These are phyloP conservation scores for Drosophila monieri DNA, from an alignment of 2,888 invertebrate genomes.

Conservation along the genomic window DNA sequence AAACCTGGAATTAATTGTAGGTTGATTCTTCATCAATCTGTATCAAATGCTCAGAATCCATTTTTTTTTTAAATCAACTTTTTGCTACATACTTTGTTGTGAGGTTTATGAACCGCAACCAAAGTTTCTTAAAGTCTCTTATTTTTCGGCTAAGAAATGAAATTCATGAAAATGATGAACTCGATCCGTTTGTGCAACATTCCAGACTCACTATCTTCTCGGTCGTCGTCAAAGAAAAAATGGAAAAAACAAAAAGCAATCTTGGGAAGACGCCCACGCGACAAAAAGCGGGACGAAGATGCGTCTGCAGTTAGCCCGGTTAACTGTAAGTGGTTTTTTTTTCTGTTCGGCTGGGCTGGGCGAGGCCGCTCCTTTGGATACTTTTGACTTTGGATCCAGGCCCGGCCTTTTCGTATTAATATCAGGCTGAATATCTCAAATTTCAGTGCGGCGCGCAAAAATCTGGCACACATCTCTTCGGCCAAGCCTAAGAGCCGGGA, in stretches of 20 bases:
- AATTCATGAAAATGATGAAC: conserved; percentile 65
- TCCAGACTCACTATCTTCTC: conserved; percentile 49
- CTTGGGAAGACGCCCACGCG: conserved; percentile 68
- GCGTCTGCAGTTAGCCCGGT: conserved; percentile 8
- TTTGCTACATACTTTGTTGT: too few species aligned
- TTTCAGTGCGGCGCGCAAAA: conserved; percentile 64
- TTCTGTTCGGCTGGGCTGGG: conserved; percentile 29
- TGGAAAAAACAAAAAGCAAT: conserved; percentile 52
- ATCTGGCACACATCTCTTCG: conserved; percentile 69
- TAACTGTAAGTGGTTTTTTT: conserved; percentile 31
- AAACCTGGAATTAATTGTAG: too few species aligned
- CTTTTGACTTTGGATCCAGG: conserved; percentile 12
- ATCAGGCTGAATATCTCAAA: conserved; percentile 75
- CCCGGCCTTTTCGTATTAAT: conserved; percentile 65
- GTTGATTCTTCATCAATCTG: too few species aligned
- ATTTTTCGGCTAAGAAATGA: neutral
- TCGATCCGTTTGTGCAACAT: conserved; percentile 44
- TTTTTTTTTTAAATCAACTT: too few species aligned
- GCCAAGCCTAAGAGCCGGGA: conserved; percentile 29
- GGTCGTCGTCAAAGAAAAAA: conserved; percentile 5
- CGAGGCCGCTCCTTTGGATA: conserved; percentile 48
- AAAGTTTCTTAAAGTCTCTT: too few species aligned
- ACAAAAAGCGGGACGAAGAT: conserved; percentile 42
- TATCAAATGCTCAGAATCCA: too few species aligned
- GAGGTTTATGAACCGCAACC: too few species aligned